These are phyloP conservation scores for Agrypnus murinus DNA, from an alignment of 2,888 invertebrate genomes.

Conservation along the genomic window DNA sequence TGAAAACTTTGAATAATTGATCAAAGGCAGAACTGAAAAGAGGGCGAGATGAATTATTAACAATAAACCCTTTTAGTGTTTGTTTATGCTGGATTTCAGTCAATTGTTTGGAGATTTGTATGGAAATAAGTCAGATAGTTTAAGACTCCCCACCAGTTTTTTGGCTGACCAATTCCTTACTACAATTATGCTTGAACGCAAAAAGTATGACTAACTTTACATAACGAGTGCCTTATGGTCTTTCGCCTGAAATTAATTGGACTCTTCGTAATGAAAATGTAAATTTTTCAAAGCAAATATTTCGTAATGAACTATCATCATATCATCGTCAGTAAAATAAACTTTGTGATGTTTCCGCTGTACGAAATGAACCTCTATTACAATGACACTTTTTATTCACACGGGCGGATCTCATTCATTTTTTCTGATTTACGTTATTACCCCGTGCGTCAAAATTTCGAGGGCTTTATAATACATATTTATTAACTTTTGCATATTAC, in stretches of 20 bases:
- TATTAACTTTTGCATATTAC: slow-evolving; percentile 43
- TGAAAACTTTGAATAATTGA: slow-evolving; percentile 68
- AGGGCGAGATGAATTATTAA: slow-evolving; percentile 66
- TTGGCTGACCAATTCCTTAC: neutral
- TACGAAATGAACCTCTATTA: slow-evolving; percentile 55
- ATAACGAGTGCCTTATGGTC: slow-evolving; percentile 14
- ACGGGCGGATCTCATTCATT: slow-evolving; percentile 49
- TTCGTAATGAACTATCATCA: slow-evolving; percentile 38
- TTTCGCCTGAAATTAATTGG: slow-evolving; percentile 3
- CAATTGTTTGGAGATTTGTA: slow-evolving; percentile 59
- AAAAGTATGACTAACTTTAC: neutral
- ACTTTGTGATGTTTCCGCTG: slow-evolving; percentile 50
- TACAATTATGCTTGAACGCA: neutral
- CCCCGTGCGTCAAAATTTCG: slow-evolving; percentile 42
- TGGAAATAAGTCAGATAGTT: slow-evolving; percentile 25
- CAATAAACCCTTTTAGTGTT: slow-evolving; percentile 66
- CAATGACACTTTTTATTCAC: slow-evolving; percentile 55
- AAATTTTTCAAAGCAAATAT: slow-evolving; percentile 28
- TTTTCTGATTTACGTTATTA: slow-evolving; percentile 54
- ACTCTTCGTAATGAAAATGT: slow-evolving; percentile 31
- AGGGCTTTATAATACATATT: slow-evolving; percentile 47
- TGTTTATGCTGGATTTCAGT: slow-evolving; percentile 62
- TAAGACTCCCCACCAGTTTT: neutral
- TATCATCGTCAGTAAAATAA: slow-evolving; percentile 42
- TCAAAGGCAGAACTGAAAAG: slow-evolving; percentile 64